Evolutionary conservation across 2,888 invertebrate species (phyloP), one percentile per base, ranked within the genome.

Genomic region (Cheilosia scutellata): DNA sequence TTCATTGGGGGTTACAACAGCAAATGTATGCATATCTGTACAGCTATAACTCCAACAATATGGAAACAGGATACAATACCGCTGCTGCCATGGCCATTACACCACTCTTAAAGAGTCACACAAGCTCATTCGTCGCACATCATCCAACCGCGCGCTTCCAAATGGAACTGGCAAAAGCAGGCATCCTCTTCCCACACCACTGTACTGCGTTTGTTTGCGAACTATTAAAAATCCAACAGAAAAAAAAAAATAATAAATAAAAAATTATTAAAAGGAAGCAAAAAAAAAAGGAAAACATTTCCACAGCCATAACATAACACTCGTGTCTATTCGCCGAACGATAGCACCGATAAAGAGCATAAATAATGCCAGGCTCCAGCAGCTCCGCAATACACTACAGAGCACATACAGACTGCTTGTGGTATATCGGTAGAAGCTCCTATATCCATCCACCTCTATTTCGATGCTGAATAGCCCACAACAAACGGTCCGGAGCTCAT

Each of bases 311-410:
- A 37, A 55, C 57, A 63, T 25, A 47, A 47, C 60, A 80, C 63
- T 71, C 55, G 49, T 57, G 63, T 68, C 58, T 62, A 58, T 55
- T 60, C 47, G 49, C 20, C 79, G 53, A 75, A 53, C 72, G 68
- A 83, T 78, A 47, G 49, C 63, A 31, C 65, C 76, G 72, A 86
- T 86, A 86, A 82, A 68, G 82, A 63, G 76, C 71, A 86, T 86
- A 82, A 86, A 86, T 86, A 86, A 86, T 86, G 72, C 33, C 71
- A 58, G 33, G 62, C 44, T 62, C 51, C 27, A 5, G 27, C 5
- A 42, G 65, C 55, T 55, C 47, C 60, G 57, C 51, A 58, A 44
- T 55, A 53, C 58, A 47, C 20, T 20, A 20, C 20, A 20, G 20
- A 20, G 20, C 51, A 51, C 63, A 57, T 70, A 70, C 25, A 29